phyloP scores from a whole-genome alignment of 2,797 vertebrate genomes.

The Centropyge bicolor region DNA sequence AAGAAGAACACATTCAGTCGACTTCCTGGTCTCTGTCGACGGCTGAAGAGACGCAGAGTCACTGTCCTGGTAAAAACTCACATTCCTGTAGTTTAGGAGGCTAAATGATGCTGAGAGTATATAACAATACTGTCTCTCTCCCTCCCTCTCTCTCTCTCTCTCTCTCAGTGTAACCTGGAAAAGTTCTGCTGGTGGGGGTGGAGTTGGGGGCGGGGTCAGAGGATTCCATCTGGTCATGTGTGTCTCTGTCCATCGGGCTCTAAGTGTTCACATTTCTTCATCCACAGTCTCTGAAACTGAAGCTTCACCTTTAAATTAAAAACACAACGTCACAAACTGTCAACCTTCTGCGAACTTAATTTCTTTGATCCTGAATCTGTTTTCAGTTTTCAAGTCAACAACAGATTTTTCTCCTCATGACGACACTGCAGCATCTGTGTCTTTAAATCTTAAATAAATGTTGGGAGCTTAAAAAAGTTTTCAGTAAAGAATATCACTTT shows the following conservation, averaged over 20 bases:
- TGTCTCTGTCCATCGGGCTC: constrained; percentile 79
- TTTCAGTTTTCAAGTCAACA: no score
- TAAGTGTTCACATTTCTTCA: constrained; percentile 78
- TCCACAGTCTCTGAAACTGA: constrained; percentile 66
- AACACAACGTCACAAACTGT: neutral
- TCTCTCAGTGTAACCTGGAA: constrained; percentile 79
- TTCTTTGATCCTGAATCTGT: no score
- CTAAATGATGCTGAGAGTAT: no score
- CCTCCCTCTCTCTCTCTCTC: no score
- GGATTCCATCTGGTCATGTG: constrained; percentile 69
- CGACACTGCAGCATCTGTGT: no score
- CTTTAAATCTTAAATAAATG: no score
- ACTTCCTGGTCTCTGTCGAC: constrained; percentile 81
- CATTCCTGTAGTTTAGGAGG: neutral
- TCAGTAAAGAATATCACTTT: no score
- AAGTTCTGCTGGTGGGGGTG: constrained; percentile 72
- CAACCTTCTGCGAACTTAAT: no score
- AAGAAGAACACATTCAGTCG: constrained; percentile 27
- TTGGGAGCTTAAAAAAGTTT: no score
- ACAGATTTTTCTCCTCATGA: no score
- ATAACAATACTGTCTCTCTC: neutral
- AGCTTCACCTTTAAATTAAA: neutral
- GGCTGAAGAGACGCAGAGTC: constrained; percentile 80
- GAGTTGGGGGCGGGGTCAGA: constrained; percentile 30
- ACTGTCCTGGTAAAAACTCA: constrained; percentile 73